Evolutionary conservation across 2,113 vertebrate genomes (phyloP).

Genomic region (Stercorarius parasiticus): DNA sequence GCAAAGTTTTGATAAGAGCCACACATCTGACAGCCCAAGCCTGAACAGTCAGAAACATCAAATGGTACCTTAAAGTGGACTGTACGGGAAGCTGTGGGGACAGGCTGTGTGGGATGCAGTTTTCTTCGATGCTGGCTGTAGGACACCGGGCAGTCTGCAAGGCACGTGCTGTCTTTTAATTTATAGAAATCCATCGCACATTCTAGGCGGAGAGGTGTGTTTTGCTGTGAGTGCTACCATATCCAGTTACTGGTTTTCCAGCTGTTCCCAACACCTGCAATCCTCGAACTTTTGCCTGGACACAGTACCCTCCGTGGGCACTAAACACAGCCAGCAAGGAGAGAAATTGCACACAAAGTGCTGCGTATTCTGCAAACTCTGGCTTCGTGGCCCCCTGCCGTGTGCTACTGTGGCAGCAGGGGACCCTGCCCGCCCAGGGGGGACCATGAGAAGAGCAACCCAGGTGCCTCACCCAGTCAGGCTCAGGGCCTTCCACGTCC

Average conservation of each 20-base stretch:
- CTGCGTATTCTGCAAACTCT: not conserved
- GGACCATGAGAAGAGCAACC: rapidly evolving
- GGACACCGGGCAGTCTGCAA: not conserved
- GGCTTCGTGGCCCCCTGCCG: rapidly evolving
- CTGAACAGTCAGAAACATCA: not conserved
- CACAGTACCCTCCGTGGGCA: not conserved
- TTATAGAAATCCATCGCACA: not conserved
- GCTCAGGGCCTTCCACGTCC: not conserved
- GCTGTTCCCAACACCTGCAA: not conserved
- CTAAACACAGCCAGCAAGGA: not conserved
- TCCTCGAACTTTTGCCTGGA: not conserved
- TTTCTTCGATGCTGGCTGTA: not conserved
- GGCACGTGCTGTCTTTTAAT: not conserved
- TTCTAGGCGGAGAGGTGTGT: not conserved
- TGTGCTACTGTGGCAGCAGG: too few species aligned
- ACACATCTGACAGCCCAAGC: not conserved
- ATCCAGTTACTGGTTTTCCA: not conserved
- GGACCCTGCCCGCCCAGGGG: rapidly evolving
- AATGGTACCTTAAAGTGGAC: rapidly evolving
- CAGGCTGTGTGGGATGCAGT: not conserved
- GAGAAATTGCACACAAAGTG: not conserved
- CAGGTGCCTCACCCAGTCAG: rapidly evolving
- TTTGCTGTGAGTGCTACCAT: not conserved
- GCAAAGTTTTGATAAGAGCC: not conserved
- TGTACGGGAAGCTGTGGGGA: rapidly evolving